A percentile compares a stretch with the other conserved stretches of the same genome.
These are phyloP conservation scores for Pyrrhosoma nymphula DNA, from an alignment of 2,888 invertebrate species.

Conservation along the genomic window DNA sequence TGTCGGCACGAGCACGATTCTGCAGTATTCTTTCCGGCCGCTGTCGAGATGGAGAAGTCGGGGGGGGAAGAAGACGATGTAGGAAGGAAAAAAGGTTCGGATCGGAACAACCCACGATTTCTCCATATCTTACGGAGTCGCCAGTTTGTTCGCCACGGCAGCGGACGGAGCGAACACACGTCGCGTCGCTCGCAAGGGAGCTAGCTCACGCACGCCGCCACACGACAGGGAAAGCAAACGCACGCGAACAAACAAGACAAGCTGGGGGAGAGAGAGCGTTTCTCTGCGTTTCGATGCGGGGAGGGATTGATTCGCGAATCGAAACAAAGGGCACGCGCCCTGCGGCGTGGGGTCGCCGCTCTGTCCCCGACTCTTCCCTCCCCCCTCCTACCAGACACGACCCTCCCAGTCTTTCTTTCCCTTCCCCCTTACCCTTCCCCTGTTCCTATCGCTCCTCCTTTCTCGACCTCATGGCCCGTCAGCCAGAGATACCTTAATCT, in stretches of 20 bases:
- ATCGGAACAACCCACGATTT: conserved; percentile 13
- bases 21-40: not conserved
- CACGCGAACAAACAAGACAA: not conserved
- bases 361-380: not conserved
- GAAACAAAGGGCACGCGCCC: conserved; percentile 63
- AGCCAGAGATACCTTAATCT: no score
- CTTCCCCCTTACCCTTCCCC: not conserved
- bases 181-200: not conserved
- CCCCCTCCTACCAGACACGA: not conserved
- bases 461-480: no score
- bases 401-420: not conserved
- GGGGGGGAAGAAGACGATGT: not conserved
- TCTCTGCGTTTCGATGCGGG: conserved; percentile 2
- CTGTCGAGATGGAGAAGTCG: not conserved
- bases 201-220: not conserved
- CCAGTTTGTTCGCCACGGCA: not conserved
- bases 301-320: conserved; percentile 55
- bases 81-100: not conserved
- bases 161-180: not conserved
- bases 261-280: not conserved
- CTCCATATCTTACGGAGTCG: conserved; percentile 59
- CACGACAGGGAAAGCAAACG: not conserved
- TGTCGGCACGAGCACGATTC: not conserved
- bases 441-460: not conserved
- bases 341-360: conserved; percentile 42